phyloP scores from a whole-genome alignment of 2,797 vertebrate genomes.

The Lepidocolaptes lacrymiger region DNA sequence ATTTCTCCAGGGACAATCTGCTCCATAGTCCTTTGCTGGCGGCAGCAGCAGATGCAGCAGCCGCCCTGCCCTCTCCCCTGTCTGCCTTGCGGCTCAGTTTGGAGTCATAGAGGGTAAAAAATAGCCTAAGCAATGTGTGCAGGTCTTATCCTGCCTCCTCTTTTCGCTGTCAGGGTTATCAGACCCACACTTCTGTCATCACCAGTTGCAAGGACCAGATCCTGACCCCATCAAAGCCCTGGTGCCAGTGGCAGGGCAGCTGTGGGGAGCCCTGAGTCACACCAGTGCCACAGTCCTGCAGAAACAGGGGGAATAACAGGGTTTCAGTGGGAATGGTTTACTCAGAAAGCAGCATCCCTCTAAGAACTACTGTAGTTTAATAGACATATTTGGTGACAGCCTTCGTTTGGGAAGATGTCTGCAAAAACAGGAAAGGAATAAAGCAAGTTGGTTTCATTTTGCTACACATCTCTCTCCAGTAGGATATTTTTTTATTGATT shows the following conservation, averaged over 20 bases:
- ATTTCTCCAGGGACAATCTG: neutral
- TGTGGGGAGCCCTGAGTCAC: neutral
- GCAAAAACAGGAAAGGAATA: neutral
- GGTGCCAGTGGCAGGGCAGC: neutral
- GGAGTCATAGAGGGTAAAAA: neutral
- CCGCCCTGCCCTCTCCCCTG: neutral
- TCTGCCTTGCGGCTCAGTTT: neutral
- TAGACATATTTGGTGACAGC: neutral
- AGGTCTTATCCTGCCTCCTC: neutral
- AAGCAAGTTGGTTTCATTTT: neutral
- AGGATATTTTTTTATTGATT: neutral
- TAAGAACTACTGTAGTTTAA: neutral
- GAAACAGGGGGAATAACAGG: rapidly evolving
- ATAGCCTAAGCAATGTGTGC: neutral
- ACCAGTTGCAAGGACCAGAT: neutral
- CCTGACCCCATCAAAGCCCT: neutral
- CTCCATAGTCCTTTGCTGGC: neutral
- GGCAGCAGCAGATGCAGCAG: rapidly evolving
- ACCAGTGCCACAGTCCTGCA: rapidly evolving
- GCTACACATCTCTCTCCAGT: neutral
- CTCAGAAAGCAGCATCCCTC: neutral
- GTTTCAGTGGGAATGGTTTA: rapidly evolving
- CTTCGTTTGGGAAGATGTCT: neutral
- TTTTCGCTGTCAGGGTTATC: neutral
- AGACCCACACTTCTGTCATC: neutral